Evolutionary conservation across 2,888 invertebrate genomes (phyloP).

Genomic region (Acrobasis consociella): DNA sequence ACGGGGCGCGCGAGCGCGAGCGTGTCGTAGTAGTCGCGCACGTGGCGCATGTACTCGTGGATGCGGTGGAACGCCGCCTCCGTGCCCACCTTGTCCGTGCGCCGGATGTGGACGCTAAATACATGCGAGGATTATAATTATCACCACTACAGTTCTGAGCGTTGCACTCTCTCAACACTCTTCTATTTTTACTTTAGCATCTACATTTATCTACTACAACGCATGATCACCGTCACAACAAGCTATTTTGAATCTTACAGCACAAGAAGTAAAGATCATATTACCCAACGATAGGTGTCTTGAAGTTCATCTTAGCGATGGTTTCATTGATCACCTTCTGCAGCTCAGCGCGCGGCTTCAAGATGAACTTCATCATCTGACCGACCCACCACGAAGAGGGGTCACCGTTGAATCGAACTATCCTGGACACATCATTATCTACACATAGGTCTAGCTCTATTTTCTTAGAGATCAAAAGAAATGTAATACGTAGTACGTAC

Average conservation of each 20-base stretch:
- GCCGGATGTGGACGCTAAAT: conserved; percentile 88
- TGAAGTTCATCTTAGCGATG: conserved; percentile 89
- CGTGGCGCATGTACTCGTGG: conserved; percentile 97
- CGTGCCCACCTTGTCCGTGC: conserved; percentile 96
- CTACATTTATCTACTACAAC: no score
- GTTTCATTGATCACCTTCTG: conserved; percentile 88
- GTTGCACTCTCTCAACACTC: no score
- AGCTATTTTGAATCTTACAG: no score
- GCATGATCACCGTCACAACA: no score
- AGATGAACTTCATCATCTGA: conserved; percentile 95
- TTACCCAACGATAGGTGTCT: conserved; percentile 95
- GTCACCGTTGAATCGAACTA: conserved; percentile 90
- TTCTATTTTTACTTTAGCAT: no score
- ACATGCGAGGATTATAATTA: conserved; percentile 24
- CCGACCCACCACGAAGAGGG: conserved; percentile 99
- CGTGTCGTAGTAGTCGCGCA: conserved; percentile 92
- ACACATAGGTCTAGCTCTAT: background rate
- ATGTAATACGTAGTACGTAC: no score
- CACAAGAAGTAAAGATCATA: background rate
- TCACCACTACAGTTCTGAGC: background rate
- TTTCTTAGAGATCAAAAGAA: no score
- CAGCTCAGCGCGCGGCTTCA: conserved; percentile 90
- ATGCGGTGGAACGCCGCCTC: conserved; percentile 98
- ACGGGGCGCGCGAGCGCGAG: conserved; percentile 85
- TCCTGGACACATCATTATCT: conserved; percentile 45